Conservation (phyloP, 2,888 invertebrate genomes). For the Temnothorax ravouxi region DNA sequence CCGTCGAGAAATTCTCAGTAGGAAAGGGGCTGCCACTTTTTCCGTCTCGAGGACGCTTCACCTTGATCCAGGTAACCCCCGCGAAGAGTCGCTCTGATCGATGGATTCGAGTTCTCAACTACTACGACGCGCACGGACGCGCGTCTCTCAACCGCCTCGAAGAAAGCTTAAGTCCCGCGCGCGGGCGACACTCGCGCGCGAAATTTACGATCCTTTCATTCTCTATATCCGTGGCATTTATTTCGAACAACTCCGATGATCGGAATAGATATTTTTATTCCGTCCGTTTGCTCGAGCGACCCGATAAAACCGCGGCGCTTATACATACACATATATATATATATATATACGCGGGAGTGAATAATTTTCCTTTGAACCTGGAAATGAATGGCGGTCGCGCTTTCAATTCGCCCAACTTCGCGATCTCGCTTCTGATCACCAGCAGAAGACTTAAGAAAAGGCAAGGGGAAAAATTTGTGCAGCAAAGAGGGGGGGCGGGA, state of each 20-base stretch:
- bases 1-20: conserved; percentile 58
- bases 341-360: neutral
- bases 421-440: conserved; percentile 20
- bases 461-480: conserved; percentile 21
- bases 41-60: conserved; percentile 70
- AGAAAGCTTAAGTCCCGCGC: conserved; percentile 68
- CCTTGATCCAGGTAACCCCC: conserved; percentile 74
- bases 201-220: conserved; percentile 72
- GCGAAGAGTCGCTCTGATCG: conserved; percentile 76
- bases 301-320: neutral
- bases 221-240: conserved; percentile 44
- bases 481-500: neutral
- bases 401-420: conserved; percentile 10
- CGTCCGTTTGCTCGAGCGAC: conserved; percentile 6
- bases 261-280: conserved; percentile 41
- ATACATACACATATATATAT: neutral
- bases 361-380: conserved; percentile 11
- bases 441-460: neutral
- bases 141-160: conserved; percentile 60
- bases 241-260: conserved; percentile 42
- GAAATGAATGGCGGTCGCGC: conserved; percentile 6
- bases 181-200: conserved; percentile 61
- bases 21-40: conserved; percentile 66
- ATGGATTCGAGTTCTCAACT: conserved; percentile 79
- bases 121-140: conserved; percentile 46